phyloP scores from a whole-genome alignment of 2,797 vertebrate species.

The Enteromius argenteus region DNA sequence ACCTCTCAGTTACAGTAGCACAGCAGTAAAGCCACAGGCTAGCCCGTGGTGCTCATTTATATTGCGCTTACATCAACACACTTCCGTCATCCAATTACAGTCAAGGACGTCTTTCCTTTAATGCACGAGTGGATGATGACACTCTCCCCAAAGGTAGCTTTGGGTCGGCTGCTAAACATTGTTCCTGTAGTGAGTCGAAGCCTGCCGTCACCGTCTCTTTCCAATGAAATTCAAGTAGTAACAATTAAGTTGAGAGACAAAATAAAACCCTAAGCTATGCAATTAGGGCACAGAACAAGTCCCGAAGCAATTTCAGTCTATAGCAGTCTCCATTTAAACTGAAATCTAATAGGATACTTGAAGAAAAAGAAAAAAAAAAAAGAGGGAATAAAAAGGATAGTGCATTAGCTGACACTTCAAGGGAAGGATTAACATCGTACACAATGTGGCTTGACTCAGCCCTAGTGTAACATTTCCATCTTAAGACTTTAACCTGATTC shows the following conservation, averaged over 20 bases:
- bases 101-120: conserved; percentile 62
- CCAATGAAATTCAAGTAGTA: conserved; percentile 51
- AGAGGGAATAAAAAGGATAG: conserved; percentile 14
- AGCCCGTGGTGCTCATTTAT: conserved; percentile 67
- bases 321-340: conserved; percentile 40
- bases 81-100: conserved; percentile 84
- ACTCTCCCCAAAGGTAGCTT: conserved; percentile 24
- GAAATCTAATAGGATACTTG: conserved; percentile 28
- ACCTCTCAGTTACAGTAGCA: conserved; percentile 86
- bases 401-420: conserved; percentile 30
- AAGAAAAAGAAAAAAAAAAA: not conserved
- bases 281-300: conserved; percentile 47
- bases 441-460: conserved; percentile 48
- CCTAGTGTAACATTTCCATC: conserved; percentile 52
- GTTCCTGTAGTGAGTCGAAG: conserved; percentile 48
- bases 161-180: conserved; percentile 28
- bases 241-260: conserved; percentile 33
- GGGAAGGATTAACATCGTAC: conserved; percentile 27
- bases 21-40: conserved; percentile 85
- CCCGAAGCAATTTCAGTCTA: conserved; percentile 42
- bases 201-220: conserved; percentile 24
- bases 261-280: conserved; percentile 40
- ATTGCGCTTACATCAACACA: conserved; percentile 73
- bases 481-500: conserved; percentile 48
- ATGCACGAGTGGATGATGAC: conserved; percentile 51